Base-by-base conservation (phyloP, 2,888 invertebrate genomes). In the Perizoma affinitatum region DNA sequence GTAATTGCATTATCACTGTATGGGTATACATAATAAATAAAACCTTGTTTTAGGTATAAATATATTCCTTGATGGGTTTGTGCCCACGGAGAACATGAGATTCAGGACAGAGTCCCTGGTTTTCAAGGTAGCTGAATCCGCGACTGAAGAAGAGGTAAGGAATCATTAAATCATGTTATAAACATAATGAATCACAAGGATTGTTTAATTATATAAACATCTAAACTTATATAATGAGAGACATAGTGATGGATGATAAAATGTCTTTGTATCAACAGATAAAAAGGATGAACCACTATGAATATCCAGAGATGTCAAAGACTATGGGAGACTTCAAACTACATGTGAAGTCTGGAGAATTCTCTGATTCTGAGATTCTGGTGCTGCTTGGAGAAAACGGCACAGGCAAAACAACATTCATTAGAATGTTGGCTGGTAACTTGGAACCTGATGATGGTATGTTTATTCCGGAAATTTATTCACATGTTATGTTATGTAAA, bases 391-490 rank as follows among this genome's bases (percentile, higher is more conserved):
- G 97, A 44, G 99, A 99, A 87, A 99, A 99, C 85, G 99, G 99
- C 67, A 99, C 99, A 34, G 99, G 99, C 49, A 99, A 99, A 91
- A 99, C 99, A 0, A 99, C 99, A 6, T 98, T 99, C 83, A 99
- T 99, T 79, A 94, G 98, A 78, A 98, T 99, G 97, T 93, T 99
- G 80, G 99, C 99, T 74, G 99, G 99, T 53, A 97, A 98, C 82
- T 93, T 99, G 79, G 94, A 96, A 72, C 97, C 99, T 1, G 99
- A 99, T 92, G 96, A 93, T 71, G 94, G 94, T 84, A 90, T 86
- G 63, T 60, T 49, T 22, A 48, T 7, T 56, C 7, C 11, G 44
- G 5, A 1, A 22, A 22, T 22, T 22, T 22, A 22, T 22, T 22
- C 3, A 22, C 22, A 22, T 22, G 22, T 22, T 22, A 2, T 22